Evolutionary conservation across 2,797 vertebrate genomes (phyloP).

Genomic region (Onychomys arenicola): DNA sequence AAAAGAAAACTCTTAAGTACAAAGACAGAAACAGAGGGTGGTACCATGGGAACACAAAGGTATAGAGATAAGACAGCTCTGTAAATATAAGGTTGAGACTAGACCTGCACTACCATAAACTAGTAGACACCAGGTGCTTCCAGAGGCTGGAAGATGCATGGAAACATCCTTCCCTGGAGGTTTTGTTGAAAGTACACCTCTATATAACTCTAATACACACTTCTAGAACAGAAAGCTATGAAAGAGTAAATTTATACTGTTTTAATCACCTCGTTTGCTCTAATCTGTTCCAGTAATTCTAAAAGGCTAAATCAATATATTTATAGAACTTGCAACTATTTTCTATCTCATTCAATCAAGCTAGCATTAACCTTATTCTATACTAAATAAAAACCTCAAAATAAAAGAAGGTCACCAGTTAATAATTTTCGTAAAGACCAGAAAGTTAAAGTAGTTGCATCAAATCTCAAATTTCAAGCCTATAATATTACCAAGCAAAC

Average conservation of each 20-base stretch:
- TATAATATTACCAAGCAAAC: background rate
- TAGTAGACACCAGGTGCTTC: accelerated
- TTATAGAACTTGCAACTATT: background rate
- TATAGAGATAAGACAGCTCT: background rate
- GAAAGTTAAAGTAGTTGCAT: background rate
- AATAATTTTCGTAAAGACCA: background rate
- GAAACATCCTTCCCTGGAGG: background rate
- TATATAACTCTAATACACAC: background rate
- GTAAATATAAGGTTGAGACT: background rate
- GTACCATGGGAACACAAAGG: background rate
- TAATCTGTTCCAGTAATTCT: background rate
- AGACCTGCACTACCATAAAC: background rate
- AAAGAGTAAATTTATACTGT: background rate
- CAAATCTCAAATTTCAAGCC: background rate
- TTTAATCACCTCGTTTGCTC: background rate
- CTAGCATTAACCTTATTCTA: background rate
- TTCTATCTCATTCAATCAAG: background rate
- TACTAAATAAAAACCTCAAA: background rate
- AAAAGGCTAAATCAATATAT: background rate
- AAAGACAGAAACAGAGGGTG: background rate
- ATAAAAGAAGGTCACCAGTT: background rate
- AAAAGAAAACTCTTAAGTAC: background rate
- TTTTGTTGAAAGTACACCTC: background rate
- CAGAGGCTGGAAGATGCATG: background rate
- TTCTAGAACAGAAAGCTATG: background rate